Evolutionary conservation across 1,140 invertebrate genomes (phyloP), one percentile per base, ranked within the genome.

Genomic region (Grapholita molesta): DNA sequence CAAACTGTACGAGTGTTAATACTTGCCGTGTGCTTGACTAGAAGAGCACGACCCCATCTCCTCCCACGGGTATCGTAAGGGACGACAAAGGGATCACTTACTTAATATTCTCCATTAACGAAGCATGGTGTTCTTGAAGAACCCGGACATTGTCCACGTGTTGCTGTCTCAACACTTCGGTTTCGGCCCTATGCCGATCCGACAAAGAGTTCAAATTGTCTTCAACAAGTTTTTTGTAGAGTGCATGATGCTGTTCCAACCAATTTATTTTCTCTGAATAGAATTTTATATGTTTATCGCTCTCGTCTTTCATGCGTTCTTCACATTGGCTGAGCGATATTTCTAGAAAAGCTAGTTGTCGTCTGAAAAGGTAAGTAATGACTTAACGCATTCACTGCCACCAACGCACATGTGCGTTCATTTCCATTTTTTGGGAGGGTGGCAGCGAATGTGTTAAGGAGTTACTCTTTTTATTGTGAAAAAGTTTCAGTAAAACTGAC

Each of bases 31-130:
- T n/a, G n/a, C n/a, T n/a, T n/a, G n/a, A n/a, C n/a, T n/a, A n/a
- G n/a, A n/a, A n/a, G n/a, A n/a, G n/a, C n/a, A n/a, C n/a, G n/a
- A n/a, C n/a, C n/a, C n/a, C 12, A 25, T 48, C 6, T 52, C 15
- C 48, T n/a, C n/a, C n/a, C n/a, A n/a, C n/a, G n/a, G n/a, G n/a
- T n/a, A n/a, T n/a, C n/a, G n/a, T n/a, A n/a, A n/a, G n/a, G n/a
- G n/a, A n/a, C n/a, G n/a, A 64, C 4, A 30, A 66, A 15, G 2
- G 3, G 28, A 38, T 5, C 32, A 33, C 73, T 79, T 71, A 92
- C 91, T 86, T 90, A 2, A 92, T 85, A 83, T 92, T 92, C 32
- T 91, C 86, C 82, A 92, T 90, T 3, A 92, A 75, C 0, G 83
- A 72, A 5, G 77, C 79, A 69, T 92, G 90, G 68, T 92, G 90